Conservation (phyloP, 2,888 invertebrate genomes). For the Dusona sp. region DNA sequence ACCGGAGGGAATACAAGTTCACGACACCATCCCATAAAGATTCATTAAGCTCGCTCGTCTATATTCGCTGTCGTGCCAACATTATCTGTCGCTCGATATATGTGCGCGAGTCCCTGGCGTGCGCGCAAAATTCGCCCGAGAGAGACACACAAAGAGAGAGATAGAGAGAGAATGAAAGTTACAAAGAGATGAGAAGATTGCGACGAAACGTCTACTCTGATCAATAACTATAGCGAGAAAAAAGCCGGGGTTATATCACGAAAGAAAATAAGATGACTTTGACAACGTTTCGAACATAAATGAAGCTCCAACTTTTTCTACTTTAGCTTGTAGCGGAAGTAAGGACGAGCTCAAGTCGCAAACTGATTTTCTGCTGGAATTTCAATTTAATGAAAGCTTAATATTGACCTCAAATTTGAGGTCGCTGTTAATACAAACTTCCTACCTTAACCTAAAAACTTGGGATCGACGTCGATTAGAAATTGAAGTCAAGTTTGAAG, state of each 20-base stretch:
- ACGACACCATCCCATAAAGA: conserved; percentile 85
- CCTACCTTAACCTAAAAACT: neutral
- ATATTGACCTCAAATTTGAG: neutral
- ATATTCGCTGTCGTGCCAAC: conserved; percentile 81
- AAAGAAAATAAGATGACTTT: conserved; percentile 69
- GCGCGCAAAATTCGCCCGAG: conserved; percentile 52
- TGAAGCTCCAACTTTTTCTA: neutral
- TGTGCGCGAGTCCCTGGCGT: conserved; percentile 58
- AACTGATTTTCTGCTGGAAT: neutral
- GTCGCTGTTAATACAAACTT: neutral
- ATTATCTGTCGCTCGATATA: conserved; percentile 73
- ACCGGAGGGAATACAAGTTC: conserved; percentile 84
- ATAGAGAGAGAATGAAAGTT: conserved; percentile 27
- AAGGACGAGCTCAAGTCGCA: neutral
- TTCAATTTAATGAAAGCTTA: neutral
- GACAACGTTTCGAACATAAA: neutral
- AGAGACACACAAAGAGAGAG: conserved; percentile 25
- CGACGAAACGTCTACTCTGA: conserved; percentile 79
- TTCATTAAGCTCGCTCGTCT: conserved; percentile 84
- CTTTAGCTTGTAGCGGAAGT: neutral
- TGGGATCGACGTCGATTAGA: neutral
- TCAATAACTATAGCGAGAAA: conserved; percentile 80
- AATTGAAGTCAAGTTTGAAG: neutral
- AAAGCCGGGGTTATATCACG: conserved; percentile 71
- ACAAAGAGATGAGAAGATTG: conserved; percentile 62